Evolutionary conservation across 2,113 vertebrate genomes (phyloP).

Genomic region (Progne subis): DNA sequence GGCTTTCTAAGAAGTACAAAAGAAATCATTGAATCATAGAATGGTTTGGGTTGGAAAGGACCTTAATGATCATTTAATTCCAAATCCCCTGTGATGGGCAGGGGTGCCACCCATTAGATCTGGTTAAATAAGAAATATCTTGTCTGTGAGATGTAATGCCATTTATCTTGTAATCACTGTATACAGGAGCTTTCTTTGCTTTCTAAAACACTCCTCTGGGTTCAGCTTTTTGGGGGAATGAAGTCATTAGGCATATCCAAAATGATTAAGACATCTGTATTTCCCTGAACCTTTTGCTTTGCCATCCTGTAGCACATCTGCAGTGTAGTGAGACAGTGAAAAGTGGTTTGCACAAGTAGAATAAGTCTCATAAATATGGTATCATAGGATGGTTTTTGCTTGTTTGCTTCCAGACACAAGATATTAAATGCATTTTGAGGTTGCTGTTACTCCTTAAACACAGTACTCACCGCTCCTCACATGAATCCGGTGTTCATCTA

Average conservation of each 20-base stretch:
- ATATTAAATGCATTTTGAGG: neutral
- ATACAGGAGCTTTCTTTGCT: neutral
- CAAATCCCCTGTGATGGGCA: neutral
- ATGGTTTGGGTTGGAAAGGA: neutral
- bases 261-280: neutral
- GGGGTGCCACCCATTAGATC: neutral
- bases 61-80: neutral
- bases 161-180: neutral
- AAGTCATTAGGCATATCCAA: neutral
- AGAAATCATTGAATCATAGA: neutral
- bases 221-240: neutral
- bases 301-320: neutral
- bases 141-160: neutral
- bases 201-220: neutral
- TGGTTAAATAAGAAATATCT: neutral
- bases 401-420: neutral
- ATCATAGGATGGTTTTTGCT: neutral
- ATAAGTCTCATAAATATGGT: neutral
- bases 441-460: neutral
- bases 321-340: neutral
- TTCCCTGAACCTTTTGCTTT: neutral
- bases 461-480: rapidly evolving
- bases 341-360: neutral
- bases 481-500: neutral
- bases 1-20: neutral